Conservation (phyloP, 2,113 vertebrate species). For the Mus spicilegus region DNA sequence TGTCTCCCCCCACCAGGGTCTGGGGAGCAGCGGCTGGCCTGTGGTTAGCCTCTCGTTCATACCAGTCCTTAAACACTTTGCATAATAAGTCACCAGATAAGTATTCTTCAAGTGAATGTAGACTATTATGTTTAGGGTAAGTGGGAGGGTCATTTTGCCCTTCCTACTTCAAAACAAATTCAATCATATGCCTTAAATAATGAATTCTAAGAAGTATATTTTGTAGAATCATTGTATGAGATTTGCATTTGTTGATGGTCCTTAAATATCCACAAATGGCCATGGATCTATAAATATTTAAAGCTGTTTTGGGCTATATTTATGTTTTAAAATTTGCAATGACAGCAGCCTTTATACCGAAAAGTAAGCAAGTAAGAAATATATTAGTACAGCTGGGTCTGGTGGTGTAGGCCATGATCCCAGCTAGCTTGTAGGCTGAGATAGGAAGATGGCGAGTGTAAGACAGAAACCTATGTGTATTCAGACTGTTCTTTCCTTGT, state of each 20-base stretch:
- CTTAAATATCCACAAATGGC: background rate
- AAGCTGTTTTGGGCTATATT: background rate
- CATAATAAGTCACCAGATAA: background rate
- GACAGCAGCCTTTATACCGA: background rate
- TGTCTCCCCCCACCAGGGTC: background rate
- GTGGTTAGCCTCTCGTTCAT: background rate
- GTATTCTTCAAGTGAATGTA: background rate
- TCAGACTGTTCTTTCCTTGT: too few relatives aligned
- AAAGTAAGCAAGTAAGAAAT: background rate
- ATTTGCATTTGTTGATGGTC: slow-evolving; percentile 2
- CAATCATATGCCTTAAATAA: background rate
- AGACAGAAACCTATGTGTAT: too few relatives aligned
- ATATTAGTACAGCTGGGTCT: background rate
- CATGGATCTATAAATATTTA: background rate
- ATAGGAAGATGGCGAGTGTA: too few relatives aligned
- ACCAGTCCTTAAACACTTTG: background rate
- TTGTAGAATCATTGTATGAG: slow-evolving; percentile 21
- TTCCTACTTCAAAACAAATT: slow-evolving; percentile 6
- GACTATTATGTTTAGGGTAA: background rate
- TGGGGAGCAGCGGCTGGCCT: background rate
- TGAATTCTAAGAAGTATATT: slow-evolving; percentile 1
- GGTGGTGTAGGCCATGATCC: background rate
- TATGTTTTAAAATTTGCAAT: background rate
- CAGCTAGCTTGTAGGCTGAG: too few relatives aligned
- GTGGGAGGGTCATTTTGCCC: background rate